Evolutionary conservation across 1,140 invertebrate species (phyloP).

Genomic region (Apis dorsata): DNA sequence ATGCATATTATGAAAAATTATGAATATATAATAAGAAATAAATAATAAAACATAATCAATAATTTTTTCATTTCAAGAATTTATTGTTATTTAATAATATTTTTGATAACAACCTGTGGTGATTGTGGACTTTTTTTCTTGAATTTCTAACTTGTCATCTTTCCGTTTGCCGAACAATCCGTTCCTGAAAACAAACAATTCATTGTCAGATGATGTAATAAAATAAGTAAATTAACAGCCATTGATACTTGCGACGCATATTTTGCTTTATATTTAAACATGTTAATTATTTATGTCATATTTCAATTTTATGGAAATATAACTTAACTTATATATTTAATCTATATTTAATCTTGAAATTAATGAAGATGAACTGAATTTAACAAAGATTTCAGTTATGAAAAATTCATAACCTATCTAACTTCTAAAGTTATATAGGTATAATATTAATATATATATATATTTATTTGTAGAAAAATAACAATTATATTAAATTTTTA

Average conservation of each 20-base stretch:
- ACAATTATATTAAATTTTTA: too few relatives aligned
- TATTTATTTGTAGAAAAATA: too few relatives aligned
- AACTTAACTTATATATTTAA: neutral
- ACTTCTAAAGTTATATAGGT: too few relatives aligned
- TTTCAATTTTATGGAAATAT: neutral
- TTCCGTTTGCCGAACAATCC: conserved; percentile 74
- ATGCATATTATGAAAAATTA: neutral
- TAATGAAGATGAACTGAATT: neutral
- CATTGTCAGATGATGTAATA: neutral
- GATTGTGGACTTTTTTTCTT: conserved; percentile 69
- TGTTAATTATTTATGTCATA: conserved; percentile 22
- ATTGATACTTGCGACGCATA: neutral
- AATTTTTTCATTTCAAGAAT: neutral
- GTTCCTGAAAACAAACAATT: conserved; percentile 67
- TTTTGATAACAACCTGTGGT: conserved; percentile 64
- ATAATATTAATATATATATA: too few relatives aligned
- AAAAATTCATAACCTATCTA: too few relatives aligned
- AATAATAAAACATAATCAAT: too few relatives aligned
- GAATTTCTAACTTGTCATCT: conserved; percentile 60
- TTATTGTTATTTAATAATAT: neutral
- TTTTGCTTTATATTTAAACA: conserved; percentile 1
- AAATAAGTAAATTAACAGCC: neutral
- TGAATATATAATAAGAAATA: neutral
- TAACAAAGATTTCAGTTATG: neutral
- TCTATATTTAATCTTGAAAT: neutral